These are phyloP conservation scores for Machaerirhynchus nigripectus DNA, from an alignment of 2,113 vertebrate genomes.

Conservation along the genomic window DNA sequence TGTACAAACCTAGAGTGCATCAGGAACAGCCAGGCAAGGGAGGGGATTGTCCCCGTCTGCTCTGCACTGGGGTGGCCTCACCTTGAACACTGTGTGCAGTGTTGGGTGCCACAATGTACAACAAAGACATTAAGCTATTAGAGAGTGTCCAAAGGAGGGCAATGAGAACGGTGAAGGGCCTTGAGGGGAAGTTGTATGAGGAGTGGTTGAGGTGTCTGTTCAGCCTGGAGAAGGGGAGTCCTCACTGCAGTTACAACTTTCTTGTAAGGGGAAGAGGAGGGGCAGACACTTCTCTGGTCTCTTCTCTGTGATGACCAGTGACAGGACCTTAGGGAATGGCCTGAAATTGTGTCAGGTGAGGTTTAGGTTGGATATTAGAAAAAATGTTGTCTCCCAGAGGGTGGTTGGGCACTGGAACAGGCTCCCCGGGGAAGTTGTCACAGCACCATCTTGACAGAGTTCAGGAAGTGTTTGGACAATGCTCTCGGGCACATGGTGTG, in stretches of 20 bases:
- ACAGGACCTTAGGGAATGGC: background rate
- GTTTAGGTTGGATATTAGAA: background rate
- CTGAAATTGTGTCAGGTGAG: background rate
- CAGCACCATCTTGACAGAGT: background rate
- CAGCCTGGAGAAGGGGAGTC: background rate
- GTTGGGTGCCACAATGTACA: background rate
- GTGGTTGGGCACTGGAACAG: background rate
- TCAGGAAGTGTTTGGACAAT: background rate
- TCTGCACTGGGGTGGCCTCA: background rate
- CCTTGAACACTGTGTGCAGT: background rate
- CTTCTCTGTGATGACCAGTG: background rate
- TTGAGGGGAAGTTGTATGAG: background rate
- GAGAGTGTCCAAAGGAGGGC: background rate
- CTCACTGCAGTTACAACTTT: background rate
- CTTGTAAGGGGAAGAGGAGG: background rate
- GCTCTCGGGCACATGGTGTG: background rate
- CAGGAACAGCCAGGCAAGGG: rapidly evolving
- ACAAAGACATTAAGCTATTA: background rate
- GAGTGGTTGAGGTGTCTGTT: background rate
- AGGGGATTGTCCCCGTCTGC: background rate
- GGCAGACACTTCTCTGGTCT: background rate
- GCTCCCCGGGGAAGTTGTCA: background rate
- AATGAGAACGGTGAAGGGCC: background rate
- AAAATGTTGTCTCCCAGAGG: background rate
- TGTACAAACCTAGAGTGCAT: background rate